Percentiles rank a stretch among this genome's conserved stretches.
Evolutionary conservation across 2,113 vertebrate genomes (phyloP).

Genomic region (Boulengeromyrus knoepffleri): DNA sequence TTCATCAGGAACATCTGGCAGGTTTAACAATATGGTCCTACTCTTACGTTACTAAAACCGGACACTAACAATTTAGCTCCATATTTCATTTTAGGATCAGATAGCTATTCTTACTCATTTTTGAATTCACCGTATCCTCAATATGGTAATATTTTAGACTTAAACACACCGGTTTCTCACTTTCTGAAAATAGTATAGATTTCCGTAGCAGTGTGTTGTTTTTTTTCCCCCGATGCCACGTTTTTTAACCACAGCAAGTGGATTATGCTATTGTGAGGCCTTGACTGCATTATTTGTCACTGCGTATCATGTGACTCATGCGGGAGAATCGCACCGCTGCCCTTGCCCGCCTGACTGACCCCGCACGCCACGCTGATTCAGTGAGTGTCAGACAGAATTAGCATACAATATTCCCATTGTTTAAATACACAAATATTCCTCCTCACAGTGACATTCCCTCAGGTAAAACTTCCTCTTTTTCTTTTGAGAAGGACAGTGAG

Average conservation of each 20-base stretch:
- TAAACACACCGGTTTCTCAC: neutral
- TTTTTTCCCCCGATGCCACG: neutral
- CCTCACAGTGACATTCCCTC: slow-evolving; percentile 13
- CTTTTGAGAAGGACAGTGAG: slow-evolving; percentile 6
- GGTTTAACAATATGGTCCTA: neutral
- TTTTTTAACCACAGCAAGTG: neutral
- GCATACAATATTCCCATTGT: slow-evolving; percentile 19
- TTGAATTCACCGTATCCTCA: neutral
- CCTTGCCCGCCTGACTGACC: neutral
- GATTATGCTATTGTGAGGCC: neutral
- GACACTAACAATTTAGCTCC: neutral
- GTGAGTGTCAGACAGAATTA: slow-evolving; percentile 23
- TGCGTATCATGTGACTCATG: neutral
- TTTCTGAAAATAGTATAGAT: neutral
- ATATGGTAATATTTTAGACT: neutral
- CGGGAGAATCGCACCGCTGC: neutral
- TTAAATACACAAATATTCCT: slow-evolving; percentile 15
- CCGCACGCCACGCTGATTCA: slow-evolving; percentile 7
- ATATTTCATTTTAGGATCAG: neutral
- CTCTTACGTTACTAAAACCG: neutral
- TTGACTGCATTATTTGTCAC: slow-evolving; percentile 6
- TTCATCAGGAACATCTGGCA: neutral
- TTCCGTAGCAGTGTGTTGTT: neutral
- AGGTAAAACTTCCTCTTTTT: neutral
- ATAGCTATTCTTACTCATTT: neutral